phyloP scores from a whole-genome alignment of 2,797 vertebrate genomes.

The Sebastes diaconus region DNA sequence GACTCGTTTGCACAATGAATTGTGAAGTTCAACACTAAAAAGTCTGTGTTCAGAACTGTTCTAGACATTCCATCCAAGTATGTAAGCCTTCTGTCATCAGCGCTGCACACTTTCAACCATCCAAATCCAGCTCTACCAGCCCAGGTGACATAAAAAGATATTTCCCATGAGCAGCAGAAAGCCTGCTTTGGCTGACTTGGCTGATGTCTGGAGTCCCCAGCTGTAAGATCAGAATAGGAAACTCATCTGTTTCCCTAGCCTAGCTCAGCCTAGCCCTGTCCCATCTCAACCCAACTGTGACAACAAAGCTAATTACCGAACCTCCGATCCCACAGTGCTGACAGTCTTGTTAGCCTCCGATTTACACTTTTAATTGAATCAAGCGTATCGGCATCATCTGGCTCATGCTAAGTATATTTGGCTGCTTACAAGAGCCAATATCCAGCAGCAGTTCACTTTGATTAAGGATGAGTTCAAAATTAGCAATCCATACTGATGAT shows the following conservation, averaged over 20 bases:
- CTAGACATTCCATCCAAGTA: neutral
- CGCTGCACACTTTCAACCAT: neutral
- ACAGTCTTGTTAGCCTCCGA: slow-evolving; percentile 72
- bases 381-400: slow-evolving; percentile 67
- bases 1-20: neutral
- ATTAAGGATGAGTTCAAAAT: slow-evolving; percentile 36
- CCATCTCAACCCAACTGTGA: slow-evolving; percentile 70
- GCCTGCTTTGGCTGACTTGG: slow-evolving; percentile 2
- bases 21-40: neutral
- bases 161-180: neutral
- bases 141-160: neutral
- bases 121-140: neutral
- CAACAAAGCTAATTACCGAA: slow-evolving; percentile 72
- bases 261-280: slow-evolving; percentile 49
- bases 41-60: neutral
- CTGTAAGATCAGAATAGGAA: slow-evolving; percentile 49
- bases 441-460: slow-evolving; percentile 27
- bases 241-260: slow-evolving; percentile 58
- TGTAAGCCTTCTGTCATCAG: neutral
- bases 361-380: slow-evolving; percentile 75
- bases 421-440: slow-evolving; percentile 46
- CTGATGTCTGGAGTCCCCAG: slow-evolving; percentile 21
- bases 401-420: slow-evolving; percentile 57
- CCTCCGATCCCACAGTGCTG: slow-evolving; percentile 60
- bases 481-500: slow-evolving; percentile 20